These are phyloP conservation scores for Callorhinus ursinus DNA, from an alignment of 2,113 vertebrate species.

Conservation along the genomic window DNA sequence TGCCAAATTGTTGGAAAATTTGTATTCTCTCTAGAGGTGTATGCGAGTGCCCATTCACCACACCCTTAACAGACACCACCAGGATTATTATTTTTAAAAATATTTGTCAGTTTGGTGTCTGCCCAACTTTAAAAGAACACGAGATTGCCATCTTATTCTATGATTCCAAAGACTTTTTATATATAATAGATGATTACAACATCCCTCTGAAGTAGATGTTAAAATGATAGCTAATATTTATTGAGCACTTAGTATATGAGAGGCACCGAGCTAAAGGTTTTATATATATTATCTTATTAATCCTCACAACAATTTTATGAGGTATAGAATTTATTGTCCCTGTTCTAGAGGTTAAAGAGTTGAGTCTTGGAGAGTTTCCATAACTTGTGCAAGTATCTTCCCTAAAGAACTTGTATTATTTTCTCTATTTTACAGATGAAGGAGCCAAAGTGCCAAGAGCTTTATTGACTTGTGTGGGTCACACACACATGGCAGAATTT, in stretches of 20 bases:
- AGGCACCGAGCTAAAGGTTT: neutral
- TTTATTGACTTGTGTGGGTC: neutral
- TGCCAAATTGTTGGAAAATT: neutral
- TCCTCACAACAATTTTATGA: neutral
- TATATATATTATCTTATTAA: neutral
- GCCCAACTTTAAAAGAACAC: neutral
- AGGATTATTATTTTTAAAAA: neutral
- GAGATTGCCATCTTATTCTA: neutral
- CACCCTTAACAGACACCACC: neutral
- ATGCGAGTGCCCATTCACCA: fast-evolving
- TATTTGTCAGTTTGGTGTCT: neutral
- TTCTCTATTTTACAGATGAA: neutral
- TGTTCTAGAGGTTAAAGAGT: neutral
- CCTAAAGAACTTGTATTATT: neutral
- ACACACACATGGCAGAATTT: neutral
- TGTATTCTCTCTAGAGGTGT: neutral
- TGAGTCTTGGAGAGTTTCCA: neutral
- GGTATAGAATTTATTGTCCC: neutral
- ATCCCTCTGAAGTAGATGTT: neutral
- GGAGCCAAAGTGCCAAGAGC: neutral
- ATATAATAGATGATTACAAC: neutral
- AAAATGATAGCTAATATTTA: neutral
- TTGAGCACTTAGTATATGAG: neutral
- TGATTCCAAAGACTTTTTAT: neutral
- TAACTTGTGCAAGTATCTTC: neutral